These are phyloP conservation scores for Erpobdella octoculata DNA, from an alignment of 2,888 invertebrate genomes.

Conservation along the genomic window DNA sequence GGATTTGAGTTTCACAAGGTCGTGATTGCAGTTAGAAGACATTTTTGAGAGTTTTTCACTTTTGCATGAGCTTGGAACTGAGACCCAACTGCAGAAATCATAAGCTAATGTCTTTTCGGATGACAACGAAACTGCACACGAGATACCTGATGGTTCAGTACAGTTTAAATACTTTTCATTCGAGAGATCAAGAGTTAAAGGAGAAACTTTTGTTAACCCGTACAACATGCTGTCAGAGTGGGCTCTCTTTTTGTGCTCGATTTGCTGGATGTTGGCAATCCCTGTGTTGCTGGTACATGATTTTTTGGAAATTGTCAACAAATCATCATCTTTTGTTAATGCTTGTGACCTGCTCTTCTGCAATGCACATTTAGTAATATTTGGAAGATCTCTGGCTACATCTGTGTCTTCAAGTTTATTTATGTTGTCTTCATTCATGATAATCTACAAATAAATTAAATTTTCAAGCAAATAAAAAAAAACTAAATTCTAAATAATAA, in stretches of 20 bases:
- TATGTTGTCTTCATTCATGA: background rate
- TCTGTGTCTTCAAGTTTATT: background rate
- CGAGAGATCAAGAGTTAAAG: too few relatives aligned
- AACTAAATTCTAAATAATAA: too few relatives aligned
- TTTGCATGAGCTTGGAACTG: background rate
- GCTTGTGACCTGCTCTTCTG: too few relatives aligned
- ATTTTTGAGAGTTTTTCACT: background rate
- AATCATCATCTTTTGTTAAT: background rate
- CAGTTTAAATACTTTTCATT: background rate
- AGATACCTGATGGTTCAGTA: background rate
- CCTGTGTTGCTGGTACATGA: too few relatives aligned
- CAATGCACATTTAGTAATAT: too few relatives aligned
- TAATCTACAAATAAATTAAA: too few relatives aligned
- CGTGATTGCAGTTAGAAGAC: background rate
- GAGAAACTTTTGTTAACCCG: background rate
- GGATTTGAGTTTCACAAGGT: background rate
- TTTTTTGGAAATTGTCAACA: background rate
- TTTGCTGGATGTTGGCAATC: too few relatives aligned
- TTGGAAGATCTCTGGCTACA: background rate
- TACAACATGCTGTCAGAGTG: slow-evolving; percentile 35
- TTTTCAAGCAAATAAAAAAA: too few relatives aligned
- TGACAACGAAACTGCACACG: background rate
- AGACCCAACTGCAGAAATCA: slow-evolving; percentile 7
- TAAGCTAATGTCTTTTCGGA: background rate
- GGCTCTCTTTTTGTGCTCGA: slow-evolving; percentile 26